phyloP scores from a whole-genome alignment of 2,888 invertebrate species.

The Spodoptera picta region DNA sequence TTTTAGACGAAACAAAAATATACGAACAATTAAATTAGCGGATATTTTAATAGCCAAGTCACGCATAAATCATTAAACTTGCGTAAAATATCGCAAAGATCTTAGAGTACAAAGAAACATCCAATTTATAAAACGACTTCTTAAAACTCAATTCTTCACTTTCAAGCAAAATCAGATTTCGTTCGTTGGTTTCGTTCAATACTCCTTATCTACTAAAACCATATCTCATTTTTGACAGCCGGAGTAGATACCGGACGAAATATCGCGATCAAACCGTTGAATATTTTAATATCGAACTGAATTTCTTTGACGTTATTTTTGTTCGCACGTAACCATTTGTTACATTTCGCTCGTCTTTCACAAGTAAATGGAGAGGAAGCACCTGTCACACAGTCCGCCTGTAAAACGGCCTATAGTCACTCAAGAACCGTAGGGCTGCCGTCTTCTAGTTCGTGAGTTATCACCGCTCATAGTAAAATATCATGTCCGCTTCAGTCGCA shows the following conservation, averaged over 20 bases:
- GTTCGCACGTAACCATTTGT: slow-evolving; percentile 42
- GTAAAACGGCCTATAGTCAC: slow-evolving; percentile 53
- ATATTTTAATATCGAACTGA: slow-evolving; percentile 14
- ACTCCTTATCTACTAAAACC: no score
- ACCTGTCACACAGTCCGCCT: slow-evolving; percentile 69
- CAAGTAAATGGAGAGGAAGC: slow-evolving; percentile 67
- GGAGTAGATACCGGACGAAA: not conserved
- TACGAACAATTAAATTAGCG: no score
- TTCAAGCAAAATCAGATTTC: no score
- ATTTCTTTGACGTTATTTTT: slow-evolving; percentile 28
- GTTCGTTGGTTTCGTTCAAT: no score
- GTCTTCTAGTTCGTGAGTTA: slow-evolving; percentile 32
- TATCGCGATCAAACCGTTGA: not conserved
- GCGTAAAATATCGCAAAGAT: no score
- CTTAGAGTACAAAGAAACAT: no score
- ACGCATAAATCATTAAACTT: no score
- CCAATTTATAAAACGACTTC: no score
- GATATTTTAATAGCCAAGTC: no score
- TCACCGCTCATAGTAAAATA: slow-evolving; percentile 46
- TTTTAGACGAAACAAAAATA: not conserved
- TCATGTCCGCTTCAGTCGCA: slow-evolving; percentile 41
- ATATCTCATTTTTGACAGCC: not conserved
- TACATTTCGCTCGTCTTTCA: slow-evolving; percentile 53
- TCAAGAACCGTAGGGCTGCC: slow-evolving; percentile 43
- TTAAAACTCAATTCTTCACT: no score